Evolutionary conservation across 1,140 invertebrate genomes (phyloP).

Genomic region (Drosophila baimaii): DNA sequence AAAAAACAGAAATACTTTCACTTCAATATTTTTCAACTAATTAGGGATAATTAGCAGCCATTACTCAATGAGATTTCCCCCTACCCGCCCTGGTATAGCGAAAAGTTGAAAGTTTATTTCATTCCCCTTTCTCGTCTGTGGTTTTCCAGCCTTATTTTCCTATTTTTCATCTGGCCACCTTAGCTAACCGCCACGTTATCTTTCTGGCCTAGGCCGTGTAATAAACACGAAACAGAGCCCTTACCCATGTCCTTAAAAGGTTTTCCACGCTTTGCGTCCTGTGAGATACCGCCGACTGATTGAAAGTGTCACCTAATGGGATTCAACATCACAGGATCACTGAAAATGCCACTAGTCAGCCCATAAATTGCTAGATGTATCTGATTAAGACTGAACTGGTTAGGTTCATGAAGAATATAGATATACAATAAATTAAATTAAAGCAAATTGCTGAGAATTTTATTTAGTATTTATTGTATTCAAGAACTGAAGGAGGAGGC

Average conservation of each 20-base stretch:
- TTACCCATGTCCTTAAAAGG: constrained; percentile 11
- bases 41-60: constrained; percentile 77
- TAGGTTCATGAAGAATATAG: too few species aligned
- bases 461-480: too few species aligned
- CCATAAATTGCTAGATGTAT: too few species aligned
- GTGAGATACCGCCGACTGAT: constrained; percentile 24
- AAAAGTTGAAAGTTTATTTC: constrained; percentile 51
- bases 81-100: constrained; percentile 13
- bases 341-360: background rate
- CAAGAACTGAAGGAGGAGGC: too few species aligned
- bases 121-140: background rate
- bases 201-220: constrained; percentile 23
- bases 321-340: background rate
- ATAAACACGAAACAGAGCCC: constrained; percentile 30
- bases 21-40: constrained; percentile 83
- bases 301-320: constrained; percentile 5
- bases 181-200: too few species aligned
- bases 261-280: constrained; percentile 13
- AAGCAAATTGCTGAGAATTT: too few species aligned
- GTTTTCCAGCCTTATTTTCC: background rate
- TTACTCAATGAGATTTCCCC: constrained; percentile 61
- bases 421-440: too few species aligned
- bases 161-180: constrained; percentile 3
- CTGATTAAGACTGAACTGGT: too few species aligned
- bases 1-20: constrained; percentile 57